A percentile compares a stretch with the other conserved stretches of the same genome.
Evolutionary conservation across 2,113 vertebrate species (phyloP).

Genomic region (Panthera leo): DNA sequence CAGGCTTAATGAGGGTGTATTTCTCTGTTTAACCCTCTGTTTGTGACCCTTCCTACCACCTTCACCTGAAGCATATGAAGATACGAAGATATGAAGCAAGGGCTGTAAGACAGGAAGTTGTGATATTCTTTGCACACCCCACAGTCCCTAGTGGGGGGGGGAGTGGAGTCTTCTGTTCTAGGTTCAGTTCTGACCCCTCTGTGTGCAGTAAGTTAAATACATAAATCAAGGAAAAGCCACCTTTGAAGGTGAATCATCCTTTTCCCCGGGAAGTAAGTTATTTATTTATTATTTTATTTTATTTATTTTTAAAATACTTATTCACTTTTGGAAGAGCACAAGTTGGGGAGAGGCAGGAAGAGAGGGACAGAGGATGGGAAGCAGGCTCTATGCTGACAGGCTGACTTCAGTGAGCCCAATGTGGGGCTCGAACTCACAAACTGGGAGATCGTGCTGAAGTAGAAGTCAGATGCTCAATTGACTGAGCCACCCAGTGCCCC

Average conservation of each 20-base stretch:
- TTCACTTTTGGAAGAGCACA: too few species aligned
- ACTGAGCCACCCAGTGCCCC: not conserved
- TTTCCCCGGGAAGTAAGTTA: not conserved
- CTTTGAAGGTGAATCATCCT: not conserved
- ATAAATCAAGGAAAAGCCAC: not conserved
- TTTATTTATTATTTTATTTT: too few species aligned
- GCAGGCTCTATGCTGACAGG: too few species aligned
- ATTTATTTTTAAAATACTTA: too few species aligned
- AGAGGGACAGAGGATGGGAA: too few species aligned
- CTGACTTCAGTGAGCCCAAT: too few species aligned
- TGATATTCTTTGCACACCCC: not conserved
- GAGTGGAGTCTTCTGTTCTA: not conserved
- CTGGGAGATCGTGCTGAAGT: too few species aligned
- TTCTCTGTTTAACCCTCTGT: not conserved
- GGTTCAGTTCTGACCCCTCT: not conserved
- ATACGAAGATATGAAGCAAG: not conserved
- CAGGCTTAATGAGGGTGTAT: not conserved
- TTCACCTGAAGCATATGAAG: not conserved
- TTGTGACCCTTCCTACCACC: not conserved
- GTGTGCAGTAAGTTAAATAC: not conserved
- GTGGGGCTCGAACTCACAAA: too few species aligned
- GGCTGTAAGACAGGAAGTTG: not conserved
- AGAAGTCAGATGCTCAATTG: too few species aligned
- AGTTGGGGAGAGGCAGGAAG: too few species aligned
- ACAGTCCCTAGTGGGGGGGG: accelerated